Conservation (phyloP, 2,113 vertebrate genomes). For the Chlorocebus sabaeus region DNA sequence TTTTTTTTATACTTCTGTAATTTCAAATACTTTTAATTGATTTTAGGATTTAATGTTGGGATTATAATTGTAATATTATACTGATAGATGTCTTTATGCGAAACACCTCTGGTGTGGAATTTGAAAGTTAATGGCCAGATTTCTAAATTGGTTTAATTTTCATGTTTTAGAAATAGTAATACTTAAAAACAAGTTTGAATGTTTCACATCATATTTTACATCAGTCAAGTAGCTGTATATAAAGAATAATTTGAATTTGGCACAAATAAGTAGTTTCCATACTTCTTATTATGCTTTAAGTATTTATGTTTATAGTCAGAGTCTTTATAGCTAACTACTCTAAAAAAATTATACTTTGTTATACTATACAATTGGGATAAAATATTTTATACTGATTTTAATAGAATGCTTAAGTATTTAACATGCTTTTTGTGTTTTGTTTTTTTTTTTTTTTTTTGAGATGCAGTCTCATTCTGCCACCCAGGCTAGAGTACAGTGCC, state of each 20-base stretch:
- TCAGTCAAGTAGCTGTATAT: background rate
- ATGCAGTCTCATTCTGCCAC: no score
- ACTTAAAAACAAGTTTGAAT: slow-evolving; percentile 26
- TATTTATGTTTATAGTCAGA: background rate
- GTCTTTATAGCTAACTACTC: background rate
- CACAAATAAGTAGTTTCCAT: background rate
- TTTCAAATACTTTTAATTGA: background rate
- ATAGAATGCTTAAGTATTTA: background rate
- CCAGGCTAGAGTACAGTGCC: no score
- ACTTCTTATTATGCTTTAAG: background rate
- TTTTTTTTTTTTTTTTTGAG: no score
- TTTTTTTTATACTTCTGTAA: background rate
- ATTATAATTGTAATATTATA: background rate
- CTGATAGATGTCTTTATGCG: background rate
- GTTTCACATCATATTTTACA: background rate
- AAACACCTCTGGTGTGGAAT: background rate
- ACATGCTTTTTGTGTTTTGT: background rate
- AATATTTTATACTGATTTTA: slow-evolving; percentile 7
- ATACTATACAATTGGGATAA: slow-evolving; percentile 1
- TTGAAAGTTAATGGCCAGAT: background rate
- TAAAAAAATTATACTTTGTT: background rate
- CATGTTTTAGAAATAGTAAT: slow-evolving; percentile 19
- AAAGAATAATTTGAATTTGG: background rate
- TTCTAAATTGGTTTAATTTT: slow-evolving; percentile 15
- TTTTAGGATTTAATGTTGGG: background rate